Conservation (phyloP, 2,888 invertebrate species). For the Drosophila affinis region DNA sequence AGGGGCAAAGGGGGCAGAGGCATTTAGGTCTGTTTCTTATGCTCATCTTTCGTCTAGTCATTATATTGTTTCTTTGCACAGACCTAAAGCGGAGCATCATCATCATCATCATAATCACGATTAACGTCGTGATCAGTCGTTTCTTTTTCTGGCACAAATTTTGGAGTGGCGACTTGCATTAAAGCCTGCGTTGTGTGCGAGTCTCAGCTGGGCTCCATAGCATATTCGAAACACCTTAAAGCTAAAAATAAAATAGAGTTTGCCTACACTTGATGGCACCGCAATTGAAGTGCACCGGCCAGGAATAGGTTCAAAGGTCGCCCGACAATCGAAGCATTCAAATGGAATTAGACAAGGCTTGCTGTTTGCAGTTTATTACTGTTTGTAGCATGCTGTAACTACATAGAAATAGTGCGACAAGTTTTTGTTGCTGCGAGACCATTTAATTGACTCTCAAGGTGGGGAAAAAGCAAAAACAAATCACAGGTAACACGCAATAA, state of each 20-base stretch:
- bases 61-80: conserved; percentile 21
- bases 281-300: conserved; percentile 24
- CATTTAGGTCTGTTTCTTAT: conserved; percentile 19
- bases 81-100: conserved; percentile 31
- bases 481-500: conserved; percentile 58
- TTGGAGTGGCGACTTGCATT: conserved; percentile 10
- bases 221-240: background rate
- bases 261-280: background rate
- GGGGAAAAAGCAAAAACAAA: conserved; percentile 43
- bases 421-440: conserved; percentile 37
- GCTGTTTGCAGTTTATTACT: no score
- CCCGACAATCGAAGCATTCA: conserved; percentile 27
- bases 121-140: conserved; percentile 12
- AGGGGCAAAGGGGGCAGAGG: background rate
- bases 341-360: conserved; percentile 26
- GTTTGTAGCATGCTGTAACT: conserved; percentile 8
- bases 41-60: conserved; percentile 47
- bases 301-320: conserved; percentile 43
- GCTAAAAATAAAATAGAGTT: no score
- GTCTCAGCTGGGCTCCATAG: background rate
- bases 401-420: conserved; percentile 23
- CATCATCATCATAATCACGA: conserved; percentile 19
- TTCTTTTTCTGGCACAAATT: conserved; percentile 45
- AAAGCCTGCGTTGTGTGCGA: conserved; percentile 9
- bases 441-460: conserved; percentile 64